Evolutionary conservation across 2,113 vertebrate genomes (phyloP).

Genomic region (Indicator maculatus): DNA sequence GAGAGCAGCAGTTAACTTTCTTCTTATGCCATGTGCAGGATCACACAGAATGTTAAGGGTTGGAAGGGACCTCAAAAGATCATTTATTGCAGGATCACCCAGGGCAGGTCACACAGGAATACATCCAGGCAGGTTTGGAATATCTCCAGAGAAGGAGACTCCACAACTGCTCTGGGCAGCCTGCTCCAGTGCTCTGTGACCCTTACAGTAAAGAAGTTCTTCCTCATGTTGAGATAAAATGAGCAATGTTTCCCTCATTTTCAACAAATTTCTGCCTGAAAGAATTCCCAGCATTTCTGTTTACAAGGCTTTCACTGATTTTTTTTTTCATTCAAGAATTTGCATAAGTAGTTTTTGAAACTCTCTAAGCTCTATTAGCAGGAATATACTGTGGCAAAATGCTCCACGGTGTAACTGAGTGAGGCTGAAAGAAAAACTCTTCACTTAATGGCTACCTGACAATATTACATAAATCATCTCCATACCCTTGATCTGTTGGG

Average conservation of each 20-base stretch:
- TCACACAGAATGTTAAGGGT: neutral
- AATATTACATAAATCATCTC: neutral
- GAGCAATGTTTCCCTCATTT: neutral
- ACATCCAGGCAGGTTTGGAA: no score
- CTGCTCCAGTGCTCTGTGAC: no score
- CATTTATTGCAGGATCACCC: no score
- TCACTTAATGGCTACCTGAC: neutral
- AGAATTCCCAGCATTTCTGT: neutral
- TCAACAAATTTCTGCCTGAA: neutral
- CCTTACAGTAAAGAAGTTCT: no score
- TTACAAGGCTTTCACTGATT: neutral
- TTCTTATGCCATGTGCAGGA: neutral
- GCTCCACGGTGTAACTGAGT: neutral
- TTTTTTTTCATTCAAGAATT: neutral
- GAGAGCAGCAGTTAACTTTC: neutral
- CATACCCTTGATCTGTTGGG: neutral
- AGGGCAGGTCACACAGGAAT: no score
- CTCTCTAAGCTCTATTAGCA: neutral
- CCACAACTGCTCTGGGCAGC: no score
- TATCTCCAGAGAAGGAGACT: no score
- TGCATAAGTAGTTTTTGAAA: neutral
- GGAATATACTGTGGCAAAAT: neutral
- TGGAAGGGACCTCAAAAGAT: no score
- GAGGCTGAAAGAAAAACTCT: accelerated
- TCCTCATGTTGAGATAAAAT: neutral